Evolutionary conservation across 2,797 vertebrate species (phyloP), one percentile per base, ranked within the genome.

Genomic region (Nyctalus aviator): DNA sequence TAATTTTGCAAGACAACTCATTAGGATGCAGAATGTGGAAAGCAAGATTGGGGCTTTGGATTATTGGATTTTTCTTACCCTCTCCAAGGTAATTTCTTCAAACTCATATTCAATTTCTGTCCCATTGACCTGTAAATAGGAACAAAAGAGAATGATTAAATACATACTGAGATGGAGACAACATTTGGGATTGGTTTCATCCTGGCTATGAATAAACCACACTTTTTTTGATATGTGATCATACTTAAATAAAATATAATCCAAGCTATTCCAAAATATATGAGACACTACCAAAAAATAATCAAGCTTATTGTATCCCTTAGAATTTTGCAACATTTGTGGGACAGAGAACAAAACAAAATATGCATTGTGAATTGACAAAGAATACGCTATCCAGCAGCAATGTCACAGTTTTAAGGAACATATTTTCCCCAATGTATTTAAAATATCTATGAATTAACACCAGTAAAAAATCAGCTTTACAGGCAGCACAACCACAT

Each of bases 61-160:
- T 12, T 69, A 88, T 50, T 18, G 83, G 85, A 82, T 94, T 53
- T 69, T 23, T 98, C 99, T 99, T 98, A 99, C 99, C 98, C 99
- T 98, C 94, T 99, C 99, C 96, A 99, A 95, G 96, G 99, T 99
- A 98, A 99, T 99, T 98, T 99, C 99, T 98, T 99, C 99, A 98
- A 99, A 99, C 98, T 99, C 99, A 97, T 99, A 99, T 98, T 99
- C 99, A 95, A 99, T 99, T 99, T 99, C 99, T 96, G 99, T 99
- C 95, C 99, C 99, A 89, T 99, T 99, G 97, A 99, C 99, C 99
- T 99, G 91, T 87, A 96, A 96, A 95, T 90, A 94, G 83, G 25
- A 93, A 95, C 44, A 82, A 86, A 97, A 92, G 75, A 94, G 84
- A 96, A 87, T 14, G 18, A 66, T 97, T 97, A 98, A 94, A 93